phyloP scores from a whole-genome alignment of 1,140 invertebrate genomes.

The Apis laboriosa region DNA sequence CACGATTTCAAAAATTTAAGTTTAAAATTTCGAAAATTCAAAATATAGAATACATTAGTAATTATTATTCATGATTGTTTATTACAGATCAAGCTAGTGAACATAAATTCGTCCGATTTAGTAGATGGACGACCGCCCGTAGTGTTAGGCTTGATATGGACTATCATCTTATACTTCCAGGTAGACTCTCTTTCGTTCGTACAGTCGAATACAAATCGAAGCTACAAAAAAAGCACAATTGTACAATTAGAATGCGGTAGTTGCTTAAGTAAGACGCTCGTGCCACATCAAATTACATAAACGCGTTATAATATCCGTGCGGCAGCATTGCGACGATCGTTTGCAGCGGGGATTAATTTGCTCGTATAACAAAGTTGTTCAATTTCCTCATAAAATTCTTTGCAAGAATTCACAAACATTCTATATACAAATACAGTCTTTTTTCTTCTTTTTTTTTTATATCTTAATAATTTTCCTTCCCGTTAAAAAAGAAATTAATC shows the following conservation, averaged over 20 bases:
- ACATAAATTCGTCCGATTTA: constrained; percentile 98
- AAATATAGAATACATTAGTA: background rate
- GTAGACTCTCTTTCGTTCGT: constrained; percentile 81
- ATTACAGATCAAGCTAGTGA: constrained; percentile 96
- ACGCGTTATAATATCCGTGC: constrained; percentile 26
- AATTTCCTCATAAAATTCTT: background rate
- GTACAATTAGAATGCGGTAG: constrained; percentile 64
- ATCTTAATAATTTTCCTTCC: background rate
- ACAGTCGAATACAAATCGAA: background rate
- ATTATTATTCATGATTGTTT: background rate
- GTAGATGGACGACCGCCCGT: constrained; percentile 98
- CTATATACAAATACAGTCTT: background rate
- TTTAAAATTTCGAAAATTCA: background rate
- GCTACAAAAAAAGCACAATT: constrained; percentile 44
- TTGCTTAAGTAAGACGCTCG: constrained; percentile 64
- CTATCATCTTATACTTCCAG: constrained; percentile 99
- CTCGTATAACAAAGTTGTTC: background rate
- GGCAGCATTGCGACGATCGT: constrained; percentile 30
- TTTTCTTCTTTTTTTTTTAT: background rate
- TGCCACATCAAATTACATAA: constrained; percentile 43
- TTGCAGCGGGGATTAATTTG: constrained; percentile 47
- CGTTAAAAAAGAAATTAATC: constrained; percentile 26
- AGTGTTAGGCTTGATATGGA: constrained; percentile 99
- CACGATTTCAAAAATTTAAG: background rate
- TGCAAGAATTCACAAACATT: background rate